Percentiles rank a stretch among this genome's conserved stretches.
These are phyloP conservation scores for Hypanus sabinus DNA, from an alignment of 2,113 vertebrate species.

Conservation along the genomic window DNA sequence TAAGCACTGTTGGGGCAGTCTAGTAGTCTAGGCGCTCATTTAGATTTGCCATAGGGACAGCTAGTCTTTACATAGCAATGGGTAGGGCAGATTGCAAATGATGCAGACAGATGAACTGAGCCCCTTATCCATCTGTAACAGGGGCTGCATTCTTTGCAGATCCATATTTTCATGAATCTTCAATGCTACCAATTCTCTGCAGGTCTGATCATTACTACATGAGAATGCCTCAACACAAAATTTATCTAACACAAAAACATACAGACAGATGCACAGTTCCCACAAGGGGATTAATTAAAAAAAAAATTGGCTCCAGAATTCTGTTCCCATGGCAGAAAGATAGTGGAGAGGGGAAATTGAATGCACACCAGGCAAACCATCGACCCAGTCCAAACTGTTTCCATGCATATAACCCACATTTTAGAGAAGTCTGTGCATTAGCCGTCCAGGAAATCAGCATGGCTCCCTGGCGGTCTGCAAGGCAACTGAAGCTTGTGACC, in stretches of 20 bases:
- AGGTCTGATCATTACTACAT: background rate
- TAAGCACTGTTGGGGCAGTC: background rate
- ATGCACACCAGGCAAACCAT: background rate
- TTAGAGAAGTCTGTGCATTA: no score
- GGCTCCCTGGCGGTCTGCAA: background rate
- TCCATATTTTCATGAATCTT: background rate
- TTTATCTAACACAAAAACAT: background rate
- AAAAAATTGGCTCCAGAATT: background rate
- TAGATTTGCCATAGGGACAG: background rate
- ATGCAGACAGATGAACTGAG: background rate
- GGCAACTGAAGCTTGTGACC: no score
- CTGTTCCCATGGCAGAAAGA: background rate
- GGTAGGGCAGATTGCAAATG: background rate
- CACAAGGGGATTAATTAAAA: background rate
- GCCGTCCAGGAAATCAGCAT: background rate
- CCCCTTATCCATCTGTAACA: background rate
- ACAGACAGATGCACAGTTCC: background rate
- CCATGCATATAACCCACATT: background rate
- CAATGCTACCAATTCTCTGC: background rate
- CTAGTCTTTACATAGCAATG: background rate
- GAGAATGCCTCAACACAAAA: background rate
- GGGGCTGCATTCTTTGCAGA: background rate
- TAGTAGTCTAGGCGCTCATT: background rate
- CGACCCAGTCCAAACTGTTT: background rate
- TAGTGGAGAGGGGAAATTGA: no score